Conservation (phyloP, 1,140 invertebrate genomes). For the Brachionus rubens region DNA sequence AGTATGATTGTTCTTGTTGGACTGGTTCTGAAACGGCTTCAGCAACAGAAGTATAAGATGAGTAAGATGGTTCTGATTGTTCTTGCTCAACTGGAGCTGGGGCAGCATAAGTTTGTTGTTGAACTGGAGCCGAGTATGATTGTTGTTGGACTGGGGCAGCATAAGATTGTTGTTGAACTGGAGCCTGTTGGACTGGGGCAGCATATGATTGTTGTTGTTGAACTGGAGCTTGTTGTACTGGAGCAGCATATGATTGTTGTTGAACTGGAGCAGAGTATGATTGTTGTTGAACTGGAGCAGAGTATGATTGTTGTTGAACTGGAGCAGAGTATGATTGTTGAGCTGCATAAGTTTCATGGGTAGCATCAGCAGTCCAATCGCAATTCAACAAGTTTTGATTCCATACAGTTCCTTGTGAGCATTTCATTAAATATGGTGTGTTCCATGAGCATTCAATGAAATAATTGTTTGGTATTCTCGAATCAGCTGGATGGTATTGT, state of each 20-base stretch:
- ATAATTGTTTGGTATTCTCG: slow-evolving; percentile 21
- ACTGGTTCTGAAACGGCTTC: no score
- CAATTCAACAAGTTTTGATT: slow-evolving; percentile 42
- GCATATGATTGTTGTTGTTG: background rate
- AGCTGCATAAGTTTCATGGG: slow-evolving; percentile 8
- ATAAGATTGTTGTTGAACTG: slow-evolving; percentile 20
- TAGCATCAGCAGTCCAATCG: slow-evolving; percentile 33
- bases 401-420: slow-evolving; percentile 37
- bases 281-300: background rate
- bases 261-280: background rate
- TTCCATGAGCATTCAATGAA: slow-evolving; percentile 41
- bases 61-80: no score
- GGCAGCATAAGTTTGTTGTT: no score
- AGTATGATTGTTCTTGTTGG: no score
- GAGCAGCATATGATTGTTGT: slow-evolving; percentile 12
- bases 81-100: no score
- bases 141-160: background rate
- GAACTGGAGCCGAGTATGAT: no score
- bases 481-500: slow-evolving; percentile 27
- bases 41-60: no score
- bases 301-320: slow-evolving; percentile 2
- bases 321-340: background rate
- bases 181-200: background rate
- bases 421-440: slow-evolving; percentile 45
- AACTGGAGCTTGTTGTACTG: background rate